phyloP scores from a whole-genome alignment of 2,113 vertebrate species.

The Pelecanus crispus region DNA sequence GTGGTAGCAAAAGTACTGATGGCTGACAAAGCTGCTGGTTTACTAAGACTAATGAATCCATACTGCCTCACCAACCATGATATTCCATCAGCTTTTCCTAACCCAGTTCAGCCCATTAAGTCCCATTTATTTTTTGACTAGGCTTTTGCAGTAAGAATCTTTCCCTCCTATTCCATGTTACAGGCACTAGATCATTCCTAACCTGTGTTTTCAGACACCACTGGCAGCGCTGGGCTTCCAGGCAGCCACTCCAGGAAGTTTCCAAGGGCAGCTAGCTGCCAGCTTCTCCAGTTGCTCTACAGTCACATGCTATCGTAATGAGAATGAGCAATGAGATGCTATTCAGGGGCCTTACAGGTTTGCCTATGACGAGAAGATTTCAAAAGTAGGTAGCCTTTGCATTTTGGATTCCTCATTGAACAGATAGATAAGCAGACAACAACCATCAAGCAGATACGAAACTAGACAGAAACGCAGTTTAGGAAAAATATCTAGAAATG shows the following conservation, averaged over 20 bases:
- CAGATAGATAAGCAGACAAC: background rate
- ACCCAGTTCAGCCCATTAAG: background rate
- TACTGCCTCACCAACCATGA: background rate
- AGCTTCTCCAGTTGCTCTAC: background rate
- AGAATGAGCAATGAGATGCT: background rate
- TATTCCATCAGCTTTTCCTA: background rate
- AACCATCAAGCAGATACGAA: background rate
- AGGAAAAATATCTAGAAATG: background rate
- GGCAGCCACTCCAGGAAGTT: background rate
- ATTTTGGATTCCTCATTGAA: background rate
- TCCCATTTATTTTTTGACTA: background rate
- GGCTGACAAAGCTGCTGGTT: background rate
- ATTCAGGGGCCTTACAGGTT: background rate
- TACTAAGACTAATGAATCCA: background rate
- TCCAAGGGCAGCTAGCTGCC: background rate
- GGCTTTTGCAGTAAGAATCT: background rate
- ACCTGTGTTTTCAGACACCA: background rate
- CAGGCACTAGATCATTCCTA: background rate
- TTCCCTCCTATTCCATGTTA: too few relatives aligned
- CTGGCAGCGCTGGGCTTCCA: background rate
- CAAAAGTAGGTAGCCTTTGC: background rate
- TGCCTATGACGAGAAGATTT: fast-evolving
- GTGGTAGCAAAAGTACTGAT: background rate
- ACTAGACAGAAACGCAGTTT: background rate
- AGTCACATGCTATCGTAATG: fast-evolving